Conservation (phyloP, 2,888 invertebrate genomes). For the Sarcophaga carnaria region DNA sequence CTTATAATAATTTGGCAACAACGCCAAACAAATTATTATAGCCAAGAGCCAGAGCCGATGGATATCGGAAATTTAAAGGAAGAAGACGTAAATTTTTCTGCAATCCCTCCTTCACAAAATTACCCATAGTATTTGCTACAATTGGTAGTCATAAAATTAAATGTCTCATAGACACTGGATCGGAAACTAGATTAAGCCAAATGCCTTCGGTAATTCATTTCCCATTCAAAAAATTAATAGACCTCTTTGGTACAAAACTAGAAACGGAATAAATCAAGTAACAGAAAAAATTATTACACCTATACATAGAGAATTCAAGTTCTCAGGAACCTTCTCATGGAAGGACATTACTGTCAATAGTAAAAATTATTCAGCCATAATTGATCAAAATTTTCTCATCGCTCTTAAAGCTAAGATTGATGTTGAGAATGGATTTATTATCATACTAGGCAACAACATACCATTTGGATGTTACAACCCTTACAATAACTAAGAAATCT, state of each 20-base stretch:
- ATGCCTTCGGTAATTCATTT: neutral
- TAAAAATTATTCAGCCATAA: conserved; percentile 16
- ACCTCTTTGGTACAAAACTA: conserved; percentile 8
- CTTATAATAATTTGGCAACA: neutral
- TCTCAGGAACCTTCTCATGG: conserved; percentile 55
- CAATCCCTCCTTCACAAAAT: conserved; percentile 13
- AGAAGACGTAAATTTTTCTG: conserved; percentile 28
- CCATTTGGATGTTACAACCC: conserved; percentile 13
- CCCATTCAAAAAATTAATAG: neutral
- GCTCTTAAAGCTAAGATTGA: no score
- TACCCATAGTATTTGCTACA: conserved; percentile 11
- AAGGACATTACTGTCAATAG: conserved; percentile 45
- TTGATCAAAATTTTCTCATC: no score
- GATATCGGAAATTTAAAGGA: conserved; percentile 16
- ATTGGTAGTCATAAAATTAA: no score
- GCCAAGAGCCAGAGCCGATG: conserved; percentile 25
- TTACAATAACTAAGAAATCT: conserved; percentile 50
- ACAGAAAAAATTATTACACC: conserved; percentile 8
- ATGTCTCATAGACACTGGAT: no score
- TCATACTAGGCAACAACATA: conserved; percentile 30
- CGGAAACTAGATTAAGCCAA: neutral
- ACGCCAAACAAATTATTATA: conserved; percentile 18
- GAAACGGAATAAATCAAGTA: conserved; percentile 9
- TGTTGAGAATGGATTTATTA: no score
- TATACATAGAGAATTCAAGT: conserved; percentile 60